Percentiles rank a stretch among this genome's conserved stretches.
These are phyloP conservation scores for Pterostichus madidus DNA, from an alignment of 2,888 invertebrate genomes.

Conservation along the genomic window DNA sequence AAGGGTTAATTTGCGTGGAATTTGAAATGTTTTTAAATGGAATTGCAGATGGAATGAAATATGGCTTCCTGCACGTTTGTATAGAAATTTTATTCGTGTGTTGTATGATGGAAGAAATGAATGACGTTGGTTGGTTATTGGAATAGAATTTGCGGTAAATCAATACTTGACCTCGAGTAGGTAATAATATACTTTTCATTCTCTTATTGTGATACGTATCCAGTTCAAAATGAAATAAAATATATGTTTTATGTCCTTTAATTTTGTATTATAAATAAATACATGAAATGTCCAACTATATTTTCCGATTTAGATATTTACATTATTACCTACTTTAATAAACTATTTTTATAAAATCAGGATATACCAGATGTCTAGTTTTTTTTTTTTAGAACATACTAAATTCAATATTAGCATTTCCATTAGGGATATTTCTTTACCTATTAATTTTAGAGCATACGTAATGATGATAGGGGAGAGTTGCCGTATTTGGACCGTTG, in stretches of 20 bases:
- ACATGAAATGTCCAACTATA: too few species aligned
- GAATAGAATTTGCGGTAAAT: constrained; percentile 37
- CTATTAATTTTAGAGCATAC: too few species aligned
- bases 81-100: constrained; percentile 1
- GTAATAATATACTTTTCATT: constrained; percentile 27
- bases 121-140: constrained; percentile 35
- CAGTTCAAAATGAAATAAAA: not conserved
- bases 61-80: constrained; percentile 5
- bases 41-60: constrained; percentile 2
- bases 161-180: constrained; percentile 28
- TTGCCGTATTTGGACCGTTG: too few species aligned
- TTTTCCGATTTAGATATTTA: too few species aligned
- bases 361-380: too few species aligned
- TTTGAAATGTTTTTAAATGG: constrained; percentile 38
- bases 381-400: too few species aligned
- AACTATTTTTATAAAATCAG: too few species aligned
- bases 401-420: too few species aligned
- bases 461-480: too few species aligned
- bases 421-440: too few species aligned
- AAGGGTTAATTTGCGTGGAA: constrained; percentile 30
- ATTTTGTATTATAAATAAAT: not conserved
- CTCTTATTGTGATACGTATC: constrained; percentile 28
- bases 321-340: too few species aligned
- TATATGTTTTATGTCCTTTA: not conserved
- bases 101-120: constrained; percentile 5